A percentile compares a stretch with the other conserved stretches of the same genome.
phyloP scores from a whole-genome alignment of 2,888 invertebrate species.

The Trichacis sp. region DNA sequence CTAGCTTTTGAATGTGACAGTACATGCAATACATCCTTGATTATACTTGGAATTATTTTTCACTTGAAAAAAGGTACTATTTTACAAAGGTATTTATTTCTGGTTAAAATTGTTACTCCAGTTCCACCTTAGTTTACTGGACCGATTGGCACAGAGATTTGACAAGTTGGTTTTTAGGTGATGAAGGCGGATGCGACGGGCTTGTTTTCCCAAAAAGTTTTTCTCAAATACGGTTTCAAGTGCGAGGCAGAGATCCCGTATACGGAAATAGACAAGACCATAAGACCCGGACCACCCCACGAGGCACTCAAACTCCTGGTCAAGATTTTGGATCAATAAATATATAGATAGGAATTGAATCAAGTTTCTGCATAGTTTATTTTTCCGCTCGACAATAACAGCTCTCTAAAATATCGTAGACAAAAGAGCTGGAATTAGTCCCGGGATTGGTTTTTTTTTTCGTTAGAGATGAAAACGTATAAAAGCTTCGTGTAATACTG shows the following conservation, averaged over 20 bases:
- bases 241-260: constrained; percentile 77
- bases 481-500: not conserved
- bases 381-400: constrained; percentile 57
- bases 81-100: no score
- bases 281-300: constrained; percentile 78
- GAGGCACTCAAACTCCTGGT: constrained; percentile 79
- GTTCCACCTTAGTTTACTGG: no score
- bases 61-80: no score
- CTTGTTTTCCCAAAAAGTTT: constrained; percentile 82
- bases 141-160: not conserved
- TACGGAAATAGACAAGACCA: constrained; percentile 78
- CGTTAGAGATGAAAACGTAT: not conserved
- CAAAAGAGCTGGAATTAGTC: constrained; percentile 31
- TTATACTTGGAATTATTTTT: no score
- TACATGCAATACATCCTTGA: no score
- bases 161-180: constrained; percentile 71
- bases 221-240: constrained; percentile 77
- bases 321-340: constrained; percentile 58
- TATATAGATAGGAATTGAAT: not conserved
- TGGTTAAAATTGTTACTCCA: no score
- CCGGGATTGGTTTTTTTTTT: constrained; percentile 1
- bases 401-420: constrained; percentile 54
- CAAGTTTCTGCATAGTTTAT: no score
- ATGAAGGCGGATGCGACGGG: constrained; percentile 88
- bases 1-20: no score